Conservation (phyloP, 2,888 invertebrate genomes). For the Biston betularia region DNA sequence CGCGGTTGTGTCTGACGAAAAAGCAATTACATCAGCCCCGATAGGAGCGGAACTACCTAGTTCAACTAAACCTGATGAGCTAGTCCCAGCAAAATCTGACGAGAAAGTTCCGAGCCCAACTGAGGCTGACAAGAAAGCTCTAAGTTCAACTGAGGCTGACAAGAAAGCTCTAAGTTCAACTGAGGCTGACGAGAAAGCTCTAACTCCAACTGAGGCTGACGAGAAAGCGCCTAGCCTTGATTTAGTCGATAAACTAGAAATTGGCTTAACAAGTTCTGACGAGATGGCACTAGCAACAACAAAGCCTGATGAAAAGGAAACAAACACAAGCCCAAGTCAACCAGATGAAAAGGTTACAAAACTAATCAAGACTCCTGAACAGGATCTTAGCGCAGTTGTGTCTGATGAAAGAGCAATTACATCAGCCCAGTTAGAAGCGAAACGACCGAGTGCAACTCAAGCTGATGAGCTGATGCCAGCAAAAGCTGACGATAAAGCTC, state of each 20-base stretch:
- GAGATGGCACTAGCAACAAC: background rate
- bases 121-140: too few relatives aligned
- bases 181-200: too few relatives aligned
- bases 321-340: background rate
- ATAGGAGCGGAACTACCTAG: constrained; percentile 18
- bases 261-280: background rate
- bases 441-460: background rate
- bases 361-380: background rate
- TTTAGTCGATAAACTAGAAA: too few relatives aligned
- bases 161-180: background rate
- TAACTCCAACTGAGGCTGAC: too few relatives aligned
- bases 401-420: constrained; percentile 28
- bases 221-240: too few relatives aligned
- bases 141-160: constrained; percentile 4
- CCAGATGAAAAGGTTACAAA: background rate
- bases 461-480: too few relatives aligned
- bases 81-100: too few relatives aligned
- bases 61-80: background rate
- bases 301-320: background rate
- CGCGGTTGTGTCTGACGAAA: constrained; percentile 9
- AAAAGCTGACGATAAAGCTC: too few relatives aligned
- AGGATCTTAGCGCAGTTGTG: background rate
- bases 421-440: constrained; percentile 19
- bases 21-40: constrained; percentile 12
- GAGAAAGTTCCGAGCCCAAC: constrained; percentile 18